Conservation (phyloP, 2,113 vertebrate genomes). For the Ailurus styani region DNA sequence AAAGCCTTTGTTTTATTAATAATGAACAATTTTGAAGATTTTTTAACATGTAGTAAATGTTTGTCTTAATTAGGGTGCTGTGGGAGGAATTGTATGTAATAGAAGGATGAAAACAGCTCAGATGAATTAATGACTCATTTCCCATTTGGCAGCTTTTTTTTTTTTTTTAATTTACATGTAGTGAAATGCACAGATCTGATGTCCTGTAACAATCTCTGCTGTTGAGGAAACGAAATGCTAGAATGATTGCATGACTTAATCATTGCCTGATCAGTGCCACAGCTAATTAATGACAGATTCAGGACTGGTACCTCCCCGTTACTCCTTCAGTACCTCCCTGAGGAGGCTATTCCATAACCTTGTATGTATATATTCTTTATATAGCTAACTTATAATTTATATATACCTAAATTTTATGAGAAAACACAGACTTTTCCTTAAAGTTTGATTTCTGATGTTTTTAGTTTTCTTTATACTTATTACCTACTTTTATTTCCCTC, state of each 20-base stretch:
- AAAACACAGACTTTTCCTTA: neutral
- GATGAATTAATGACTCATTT: constrained; percentile 27
- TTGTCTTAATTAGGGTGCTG: neutral
- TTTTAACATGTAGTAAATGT: constrained; percentile 18
- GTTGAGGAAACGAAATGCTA: constrained; percentile 33
- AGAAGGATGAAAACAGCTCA: neutral
- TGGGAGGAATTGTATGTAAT: neutral
- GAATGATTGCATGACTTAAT: neutral
- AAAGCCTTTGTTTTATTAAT: neutral
- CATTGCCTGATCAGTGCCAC: neutral
- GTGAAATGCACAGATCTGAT: neutral
- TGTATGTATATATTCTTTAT: neutral
- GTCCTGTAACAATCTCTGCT: neutral
- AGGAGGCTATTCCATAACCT: neutral
- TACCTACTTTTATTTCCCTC: neutral
- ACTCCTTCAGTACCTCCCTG: neutral
- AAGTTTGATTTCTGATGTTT: neutral
- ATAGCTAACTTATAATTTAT: neutral
- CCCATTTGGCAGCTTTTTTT: neutral
- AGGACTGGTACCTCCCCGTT: neutral
- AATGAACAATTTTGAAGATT: neutral
- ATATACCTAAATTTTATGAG: neutral
- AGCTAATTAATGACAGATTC: neutral
- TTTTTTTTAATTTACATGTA: constrained; percentile 15
- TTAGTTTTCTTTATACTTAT: neutral